phyloP scores from a whole-genome alignment of 2,113 vertebrate genomes.

The Phylloscopus trochiloides region DNA sequence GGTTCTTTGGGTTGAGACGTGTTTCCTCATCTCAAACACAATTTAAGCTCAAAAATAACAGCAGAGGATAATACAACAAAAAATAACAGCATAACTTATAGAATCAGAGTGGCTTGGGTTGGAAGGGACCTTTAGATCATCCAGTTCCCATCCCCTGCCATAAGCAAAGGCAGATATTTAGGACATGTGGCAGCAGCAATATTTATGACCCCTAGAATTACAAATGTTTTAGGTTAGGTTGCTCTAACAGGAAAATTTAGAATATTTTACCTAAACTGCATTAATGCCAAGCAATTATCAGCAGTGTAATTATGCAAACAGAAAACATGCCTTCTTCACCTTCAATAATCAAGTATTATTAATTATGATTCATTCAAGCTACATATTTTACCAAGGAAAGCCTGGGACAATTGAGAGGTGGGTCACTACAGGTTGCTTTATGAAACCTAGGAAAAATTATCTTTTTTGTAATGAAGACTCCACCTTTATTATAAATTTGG shows the following conservation, averaged over 20 bases:
- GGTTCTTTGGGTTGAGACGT: neutral
- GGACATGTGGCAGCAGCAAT: neutral
- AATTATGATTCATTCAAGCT: neutral
- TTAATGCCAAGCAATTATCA: neutral
- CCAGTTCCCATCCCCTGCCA: neutral
- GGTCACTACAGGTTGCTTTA: neutral
- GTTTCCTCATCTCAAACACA: neutral
- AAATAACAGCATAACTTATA: neutral
- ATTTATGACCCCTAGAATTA: neutral
- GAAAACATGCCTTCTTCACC: neutral
- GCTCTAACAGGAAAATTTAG: neutral
- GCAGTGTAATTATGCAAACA: neutral
- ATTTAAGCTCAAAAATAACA: neutral
- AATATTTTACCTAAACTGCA: neutral
- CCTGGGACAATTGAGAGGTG: neutral
- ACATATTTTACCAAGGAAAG: neutral
- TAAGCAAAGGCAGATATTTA: neutral
- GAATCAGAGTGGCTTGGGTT: neutral
- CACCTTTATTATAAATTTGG: neutral
- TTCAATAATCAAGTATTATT: neutral
- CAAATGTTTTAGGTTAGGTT: neutral
- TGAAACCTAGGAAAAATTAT: neutral
- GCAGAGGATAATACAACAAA: neutral
- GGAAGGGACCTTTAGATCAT: neutral
- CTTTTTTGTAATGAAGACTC: neutral